These are phyloP conservation scores for Drosophila anomalata DNA, from an alignment of 2,888 invertebrate genomes.

Conservation along the genomic window DNA sequence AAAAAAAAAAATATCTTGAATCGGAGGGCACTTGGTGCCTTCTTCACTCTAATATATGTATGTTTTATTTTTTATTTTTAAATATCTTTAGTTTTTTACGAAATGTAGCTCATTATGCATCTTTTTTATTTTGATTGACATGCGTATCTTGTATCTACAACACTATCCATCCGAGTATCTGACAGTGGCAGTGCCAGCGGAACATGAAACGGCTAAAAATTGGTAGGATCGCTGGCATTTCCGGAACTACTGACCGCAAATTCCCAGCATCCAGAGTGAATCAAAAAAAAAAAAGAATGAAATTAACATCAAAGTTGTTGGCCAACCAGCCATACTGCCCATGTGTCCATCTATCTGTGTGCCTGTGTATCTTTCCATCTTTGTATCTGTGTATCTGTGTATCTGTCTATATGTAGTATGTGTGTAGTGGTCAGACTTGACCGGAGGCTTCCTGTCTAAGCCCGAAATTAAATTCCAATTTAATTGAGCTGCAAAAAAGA, in stretches of 20 bases:
- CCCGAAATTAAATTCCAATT: conserved; percentile 79
- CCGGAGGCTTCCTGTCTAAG: conserved; percentile 55
- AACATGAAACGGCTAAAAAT: conserved; percentile 24
- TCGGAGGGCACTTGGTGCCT: conserved; percentile 60
- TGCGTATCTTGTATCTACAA: conserved; percentile 54
- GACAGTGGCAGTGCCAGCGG: conserved; percentile 3
- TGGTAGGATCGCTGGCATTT: conserved; percentile 22
- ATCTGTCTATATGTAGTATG: not conserved
- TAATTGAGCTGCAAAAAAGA: conserved; percentile 78
- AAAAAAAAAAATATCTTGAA: conserved; percentile 22
- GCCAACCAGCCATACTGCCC: conserved; percentile 28
- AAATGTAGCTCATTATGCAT: conserved; percentile 54
- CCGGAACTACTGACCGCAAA: conserved; percentile 56
- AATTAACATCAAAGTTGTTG: conserved; percentile 74
- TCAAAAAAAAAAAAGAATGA: conserved; percentile 68
- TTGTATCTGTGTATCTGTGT: conserved; percentile 20
- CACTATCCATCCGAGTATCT: conserved; percentile 39
- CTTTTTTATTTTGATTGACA: conserved; percentile 64
- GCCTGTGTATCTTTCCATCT: conserved; percentile 3
- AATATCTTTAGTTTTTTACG: conserved; percentile 47
- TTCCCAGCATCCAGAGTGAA: conserved; percentile 50
- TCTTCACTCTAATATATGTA: conserved; percentile 15
- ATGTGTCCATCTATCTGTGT: conserved; percentile 15
- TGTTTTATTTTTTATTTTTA: conserved; percentile 34
- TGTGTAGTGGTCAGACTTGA: conserved; percentile 27